Percentiles rank a stretch among this genome's conserved stretches.
Evolutionary conservation across 2,888 invertebrate genomes (phyloP).

Genomic region (Eutolmus rufibarbis): DNA sequence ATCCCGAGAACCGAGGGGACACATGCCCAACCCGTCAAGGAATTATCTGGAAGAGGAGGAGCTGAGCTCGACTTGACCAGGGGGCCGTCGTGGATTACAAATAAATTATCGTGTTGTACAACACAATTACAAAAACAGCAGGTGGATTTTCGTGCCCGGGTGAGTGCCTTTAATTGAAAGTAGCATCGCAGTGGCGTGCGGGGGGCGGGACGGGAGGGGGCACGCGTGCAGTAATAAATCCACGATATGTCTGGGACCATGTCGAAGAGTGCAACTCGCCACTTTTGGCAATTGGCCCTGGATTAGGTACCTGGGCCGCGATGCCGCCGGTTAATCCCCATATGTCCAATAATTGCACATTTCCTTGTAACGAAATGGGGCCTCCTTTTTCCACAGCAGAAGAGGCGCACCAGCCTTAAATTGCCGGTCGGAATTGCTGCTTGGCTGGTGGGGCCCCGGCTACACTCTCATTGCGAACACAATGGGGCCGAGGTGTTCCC

Average conservation of each 20-base stretch:
- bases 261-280: neutral
- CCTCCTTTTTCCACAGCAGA: neutral
- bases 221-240: constrained; percentile 22
- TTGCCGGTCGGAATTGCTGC: neutral
- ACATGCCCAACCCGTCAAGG: constrained; percentile 10
- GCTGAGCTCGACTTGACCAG: neutral
- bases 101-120: constrained; percentile 44
- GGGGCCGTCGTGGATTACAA: constrained; percentile 35
- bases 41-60: constrained; percentile 14
- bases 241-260: neutral
- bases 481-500: constrained; percentile 13
- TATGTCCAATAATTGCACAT: constrained; percentile 40
- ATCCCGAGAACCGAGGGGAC: neutral
- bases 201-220: neutral
- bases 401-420: neutral
- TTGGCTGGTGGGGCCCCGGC: neutral
- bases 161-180: constrained; percentile 40
- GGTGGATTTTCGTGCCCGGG: constrained; percentile 22
- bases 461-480: constrained; percentile 4
- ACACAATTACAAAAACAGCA: constrained; percentile 44
- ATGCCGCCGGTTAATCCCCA: constrained; percentile 14
- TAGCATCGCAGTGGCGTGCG: neutral
- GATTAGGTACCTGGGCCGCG: neutral
- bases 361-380: constrained; percentile 23
- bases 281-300: constrained; percentile 28